Base-by-base conservation (phyloP, 2,797 vertebrate species). In the Megaceryle alcyon region DNA sequence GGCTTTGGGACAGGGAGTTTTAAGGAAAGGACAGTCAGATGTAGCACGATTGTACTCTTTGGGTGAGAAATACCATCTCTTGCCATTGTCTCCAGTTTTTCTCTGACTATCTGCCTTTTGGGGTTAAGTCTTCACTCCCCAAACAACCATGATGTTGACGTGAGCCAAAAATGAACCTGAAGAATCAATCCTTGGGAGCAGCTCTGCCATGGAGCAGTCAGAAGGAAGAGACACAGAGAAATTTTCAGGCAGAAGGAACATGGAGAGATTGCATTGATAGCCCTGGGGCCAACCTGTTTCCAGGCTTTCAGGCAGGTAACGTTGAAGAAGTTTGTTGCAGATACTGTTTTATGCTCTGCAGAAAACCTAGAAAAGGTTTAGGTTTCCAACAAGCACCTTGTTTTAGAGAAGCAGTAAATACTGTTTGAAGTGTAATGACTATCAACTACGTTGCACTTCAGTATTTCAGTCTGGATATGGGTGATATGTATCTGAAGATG, bases 21-120 rank as follows among this genome's bases (percentile, higher is more conserved):
- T 49, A 31, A 43, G 37, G 14, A 61, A 71, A 75, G 23, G 26
- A 53, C 6, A 10, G 11, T 31, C 49, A 75, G 54, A 28, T 3
- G 5, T 1, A 22, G 17, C 2, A 0, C 7, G 72, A 31, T 0
- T 12, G 31, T 83, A 60, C 0, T 0, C 11, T 80, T 39, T 75
- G 49, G 13, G 20, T 71, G 35, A 92, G 33, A 25, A 82, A n/a
- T 7, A n/a, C 1, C 22, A 25, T 8, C 33, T 33, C 2, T 0
- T 20, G 8, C 5, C 8, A 4, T 7, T 1, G 0, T 37, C 25
- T 56, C 14, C 28, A 13, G 6, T 9, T 68, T 65, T 46, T 7
- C 59, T 61, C 43, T 13, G 4, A 9, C 31, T 77, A 64, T 20
- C 57, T 81, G 65, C 54, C 26, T 85, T 60, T 43, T 56, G 29